Base-by-base conservation (phyloP, 1,140 invertebrate species). In the Drosophila kurseongensis region DNA sequence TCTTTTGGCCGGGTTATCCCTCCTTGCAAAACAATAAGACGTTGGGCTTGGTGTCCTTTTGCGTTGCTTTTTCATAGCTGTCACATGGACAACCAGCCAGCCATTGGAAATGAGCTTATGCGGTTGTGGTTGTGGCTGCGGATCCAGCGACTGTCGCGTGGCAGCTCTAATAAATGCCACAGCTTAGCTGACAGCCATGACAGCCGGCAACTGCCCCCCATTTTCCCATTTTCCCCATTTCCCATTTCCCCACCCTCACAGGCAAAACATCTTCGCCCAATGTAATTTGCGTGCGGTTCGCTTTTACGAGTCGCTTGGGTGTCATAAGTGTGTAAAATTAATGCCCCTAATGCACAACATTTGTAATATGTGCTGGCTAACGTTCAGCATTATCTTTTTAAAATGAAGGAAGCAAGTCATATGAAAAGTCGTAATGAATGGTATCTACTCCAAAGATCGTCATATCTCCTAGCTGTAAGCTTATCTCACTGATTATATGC, bases 311-410 rank as follows among this genome's bases (percentile, higher is more conserved):
- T 60, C 82, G 83, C 82, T 62, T 65, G 82, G 82, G 82, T 86
- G 82, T 83, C 83, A 88, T 86, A 86, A 86, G 83, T 88, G 84
- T 83, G 75, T 76, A 82, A 86, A 86, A 88, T 88, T 86, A 73
- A 86, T 86, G 83, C 67, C 62, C 75, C 68, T 86, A 88, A 86
- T 86, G 83, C 78, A 85, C 78, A 85, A 88, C 78, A 85, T 88
- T 86, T 88, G 82, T 82, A 82, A 86, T 73, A 75, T 75, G 56
- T 67, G 50, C 45, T 48, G 62, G 27, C 75, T 45, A 75, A 75
- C 62, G 75, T 61, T 50, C 59, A 42, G 48, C 59, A 76, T 79
- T 67, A 72, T 75, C 57, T 67, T 78, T 75, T 72, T 41, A 52
- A 61, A 44, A 41, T 27, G 14, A 59, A 50, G n/a, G 35, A 29